phyloP scores from a whole-genome alignment of 1,140 invertebrate species.

The Drosophila orena region DNA sequence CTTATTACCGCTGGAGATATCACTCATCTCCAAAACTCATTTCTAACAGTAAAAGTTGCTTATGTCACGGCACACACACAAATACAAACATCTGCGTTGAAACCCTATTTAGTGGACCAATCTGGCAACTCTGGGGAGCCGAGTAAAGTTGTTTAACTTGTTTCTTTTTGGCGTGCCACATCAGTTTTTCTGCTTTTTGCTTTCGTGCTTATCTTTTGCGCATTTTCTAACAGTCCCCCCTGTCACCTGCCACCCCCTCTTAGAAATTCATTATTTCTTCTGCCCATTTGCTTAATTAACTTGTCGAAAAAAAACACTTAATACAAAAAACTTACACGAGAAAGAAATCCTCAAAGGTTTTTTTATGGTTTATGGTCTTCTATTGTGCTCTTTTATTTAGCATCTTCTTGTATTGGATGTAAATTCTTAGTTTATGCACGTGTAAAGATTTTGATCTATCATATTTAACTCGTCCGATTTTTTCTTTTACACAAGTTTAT shows the following conservation, averaged over 20 bases:
- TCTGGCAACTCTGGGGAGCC: constrained; percentile 69
- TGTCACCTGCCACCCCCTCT: constrained; percentile 14
- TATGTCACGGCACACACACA: constrained; percentile 68
- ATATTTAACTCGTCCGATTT: neutral
- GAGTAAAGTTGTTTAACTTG: constrained; percentile 79
- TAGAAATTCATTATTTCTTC: constrained; percentile 40
- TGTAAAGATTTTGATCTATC: constrained; percentile 7
- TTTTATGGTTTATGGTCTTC: constrained; percentile 16
- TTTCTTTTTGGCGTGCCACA: constrained; percentile 80
- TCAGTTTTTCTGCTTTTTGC: constrained; percentile 68
- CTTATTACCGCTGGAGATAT: constrained; percentile 17
- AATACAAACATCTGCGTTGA: constrained; percentile 28
- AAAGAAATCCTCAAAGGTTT: constrained; percentile 34
- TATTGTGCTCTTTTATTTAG: constrained; percentile 21
- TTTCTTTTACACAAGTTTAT: too few relatives aligned
- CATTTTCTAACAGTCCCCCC: constrained; percentile 58
- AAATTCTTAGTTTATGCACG: constrained; percentile 18
- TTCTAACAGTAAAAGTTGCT: constrained; percentile 83
- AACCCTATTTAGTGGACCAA: constrained; percentile 54
- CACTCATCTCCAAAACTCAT: constrained; percentile 64
- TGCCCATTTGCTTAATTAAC: constrained; percentile 65
- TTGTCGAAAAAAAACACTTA: constrained; percentile 47
- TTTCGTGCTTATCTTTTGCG: constrained; percentile 70
- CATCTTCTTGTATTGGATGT: constrained; percentile 21
- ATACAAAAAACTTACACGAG: constrained; percentile 38